These are phyloP conservation scores for Cotesia glomerata DNA, from an alignment of 1,140 invertebrate species.

Conservation along the genomic window DNA sequence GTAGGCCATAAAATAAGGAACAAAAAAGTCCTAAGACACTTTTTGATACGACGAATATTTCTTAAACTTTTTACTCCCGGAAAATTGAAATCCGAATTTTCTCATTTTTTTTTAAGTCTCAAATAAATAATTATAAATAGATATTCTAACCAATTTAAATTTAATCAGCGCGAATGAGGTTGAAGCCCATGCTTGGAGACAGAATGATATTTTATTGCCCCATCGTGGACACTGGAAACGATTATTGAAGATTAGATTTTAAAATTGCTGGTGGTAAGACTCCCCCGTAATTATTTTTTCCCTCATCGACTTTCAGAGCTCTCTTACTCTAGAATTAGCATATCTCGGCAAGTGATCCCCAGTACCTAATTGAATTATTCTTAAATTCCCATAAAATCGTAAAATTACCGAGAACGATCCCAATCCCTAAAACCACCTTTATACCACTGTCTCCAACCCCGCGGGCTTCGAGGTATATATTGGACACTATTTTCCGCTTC, in stretches of 20 bases:
- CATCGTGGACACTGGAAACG: conserved; percentile 51
- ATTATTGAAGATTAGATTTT: conserved; percentile 65
- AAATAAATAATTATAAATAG: conserved; percentile 45
- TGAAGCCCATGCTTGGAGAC: conserved; percentile 34
- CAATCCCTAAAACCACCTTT: conserved; percentile 34
- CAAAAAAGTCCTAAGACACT: no score
- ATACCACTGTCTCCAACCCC: neutral
- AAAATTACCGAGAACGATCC: conserved; percentile 54
- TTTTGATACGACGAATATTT: no score
- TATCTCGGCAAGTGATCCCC: conserved; percentile 62
- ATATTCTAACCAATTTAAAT: conserved; percentile 59
- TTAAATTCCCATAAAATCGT: conserved; percentile 65
- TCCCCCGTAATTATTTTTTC: conserved; percentile 22
- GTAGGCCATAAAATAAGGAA: no score
- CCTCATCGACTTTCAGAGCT: conserved; percentile 20
- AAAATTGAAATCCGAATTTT: no score
- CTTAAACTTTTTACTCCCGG: no score
- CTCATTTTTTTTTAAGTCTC: no score
- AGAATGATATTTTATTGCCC: conserved; percentile 32
- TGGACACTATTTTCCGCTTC: conserved; percentile 61
- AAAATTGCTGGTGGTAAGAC: conserved; percentile 59
- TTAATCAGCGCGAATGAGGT: conserved; percentile 61
- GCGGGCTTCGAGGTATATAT: conserved; percentile 42
- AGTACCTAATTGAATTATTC: conserved; percentile 64
- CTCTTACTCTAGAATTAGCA: conserved; percentile 55